Evolutionary conservation across 2,113 vertebrate species (phyloP), one percentile per base, ranked within the genome.

Genomic region (Dicerorhinus sumatrensis): DNA sequence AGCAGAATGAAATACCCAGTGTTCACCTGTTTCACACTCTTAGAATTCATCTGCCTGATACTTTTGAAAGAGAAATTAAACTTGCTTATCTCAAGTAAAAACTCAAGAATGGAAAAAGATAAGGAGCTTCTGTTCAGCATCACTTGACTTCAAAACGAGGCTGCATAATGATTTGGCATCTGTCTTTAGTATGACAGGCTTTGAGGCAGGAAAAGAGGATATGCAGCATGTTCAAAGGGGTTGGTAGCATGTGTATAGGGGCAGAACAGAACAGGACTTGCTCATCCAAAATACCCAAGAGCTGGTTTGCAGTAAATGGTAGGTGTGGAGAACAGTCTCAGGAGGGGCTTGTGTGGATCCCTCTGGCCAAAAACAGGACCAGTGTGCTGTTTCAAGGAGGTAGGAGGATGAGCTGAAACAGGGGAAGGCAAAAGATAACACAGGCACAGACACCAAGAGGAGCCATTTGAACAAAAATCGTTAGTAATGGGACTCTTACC

Each of bases 11-110:
- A 82, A 76, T 9, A 48, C 8, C 27, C 70, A 9, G 10, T 62
- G 16, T 10, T 94, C 10, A 83, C 39, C 62, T 79, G 29, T 48
- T 75, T 92, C 72, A 60, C 9, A 42, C 14, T 77, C 12, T 51
- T 62, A 62, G 62, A 83, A 58, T 83, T 73, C 29, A 46, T 69
- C 23, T 88, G 48, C 33, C 58, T 82, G 31, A 27, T 70, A 29
- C 17, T 92, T 86, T 94, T 46, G 76, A 58, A 86, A 95, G 18
- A 67, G 25, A 92, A 75, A 54, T 82, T 82, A 86, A 70, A 33
- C 12, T 76, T 83, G 14, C 46, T 96, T 86, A 58, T 91, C 67
- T 89, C 62, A 36, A 27, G 56, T 56, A 89, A 91, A 87, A 86
- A 46, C n/a, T 58, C 36, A 16, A 76, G 42, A 80, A 21, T 3